Conservation (phyloP, 2,888 invertebrate genomes). For the Capitulum mitella region DNA sequence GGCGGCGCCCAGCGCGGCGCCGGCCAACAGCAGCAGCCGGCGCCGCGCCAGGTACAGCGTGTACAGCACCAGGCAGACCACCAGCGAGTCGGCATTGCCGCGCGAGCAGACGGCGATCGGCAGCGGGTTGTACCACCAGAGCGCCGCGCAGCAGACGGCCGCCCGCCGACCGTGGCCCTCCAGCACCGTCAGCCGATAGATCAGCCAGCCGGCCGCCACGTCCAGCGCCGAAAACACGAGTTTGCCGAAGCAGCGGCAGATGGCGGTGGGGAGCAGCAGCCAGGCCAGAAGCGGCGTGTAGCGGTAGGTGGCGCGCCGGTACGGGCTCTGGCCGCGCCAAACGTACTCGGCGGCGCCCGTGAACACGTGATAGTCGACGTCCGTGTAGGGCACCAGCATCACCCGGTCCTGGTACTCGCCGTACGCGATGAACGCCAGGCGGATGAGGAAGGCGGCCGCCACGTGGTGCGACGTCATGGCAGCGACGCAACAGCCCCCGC, state of each 20-base stretch:
- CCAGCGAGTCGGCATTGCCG: slow-evolving; percentile 90
- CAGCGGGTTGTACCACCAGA: slow-evolving; percentile 94
- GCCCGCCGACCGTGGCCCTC: slow-evolving; percentile 32
- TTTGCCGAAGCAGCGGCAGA: slow-evolving; percentile 63
- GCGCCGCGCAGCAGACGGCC: slow-evolving; percentile 47
- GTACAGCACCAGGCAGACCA: slow-evolving; percentile 72
- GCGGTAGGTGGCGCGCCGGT: slow-evolving; percentile 80
- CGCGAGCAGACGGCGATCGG: slow-evolving; percentile 83
- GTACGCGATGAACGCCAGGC: slow-evolving; percentile 63
- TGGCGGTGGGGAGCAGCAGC: slow-evolving; percentile 72
- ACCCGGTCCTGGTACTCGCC: slow-evolving; percentile 69
- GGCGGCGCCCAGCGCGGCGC: slow-evolving; percentile 71
- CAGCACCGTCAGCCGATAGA: slow-evolving; percentile 49
- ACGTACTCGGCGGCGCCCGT: slow-evolving; percentile 85
- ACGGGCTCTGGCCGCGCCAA: slow-evolving; percentile 70
- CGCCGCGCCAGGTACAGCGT: slow-evolving; percentile 50
- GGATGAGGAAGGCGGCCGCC: slow-evolving; percentile 55
- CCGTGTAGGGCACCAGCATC: slow-evolving; percentile 78
- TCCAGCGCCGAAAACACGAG: slow-evolving; percentile 74
- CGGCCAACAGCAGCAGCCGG: slow-evolving; percentile 55
- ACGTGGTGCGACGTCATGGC: slow-evolving; percentile 49
- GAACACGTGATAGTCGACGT: slow-evolving; percentile 93
- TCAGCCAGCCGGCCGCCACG: slow-evolving; percentile 63
- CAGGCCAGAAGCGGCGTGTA: slow-evolving; percentile 88
- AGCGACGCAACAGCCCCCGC: neutral